A percentile compares a stretch with the other conserved stretches of the same genome.
phyloP scores from a whole-genome alignment of 2,113 vertebrate species.

The Scopus umbretta region DNA sequence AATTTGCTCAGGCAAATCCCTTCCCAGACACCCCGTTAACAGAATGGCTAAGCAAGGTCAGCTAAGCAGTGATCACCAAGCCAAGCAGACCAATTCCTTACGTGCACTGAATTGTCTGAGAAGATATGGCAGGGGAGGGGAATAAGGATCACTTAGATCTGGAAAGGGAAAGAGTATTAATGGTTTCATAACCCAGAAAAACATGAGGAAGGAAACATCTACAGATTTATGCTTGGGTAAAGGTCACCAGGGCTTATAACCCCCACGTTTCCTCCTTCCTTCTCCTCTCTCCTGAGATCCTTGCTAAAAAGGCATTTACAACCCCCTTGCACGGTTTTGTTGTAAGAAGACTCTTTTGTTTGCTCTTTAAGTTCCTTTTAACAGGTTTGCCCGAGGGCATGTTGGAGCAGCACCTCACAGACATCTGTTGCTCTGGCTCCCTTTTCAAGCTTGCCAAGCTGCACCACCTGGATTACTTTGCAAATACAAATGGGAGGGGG shows the following conservation, averaged over 20 bases:
- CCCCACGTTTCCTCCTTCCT: background rate
- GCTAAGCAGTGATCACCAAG: background rate
- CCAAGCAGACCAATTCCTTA: background rate
- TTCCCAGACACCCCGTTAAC: background rate
- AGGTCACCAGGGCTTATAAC: background rate
- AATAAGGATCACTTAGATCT: background rate
- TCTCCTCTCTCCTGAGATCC: background rate
- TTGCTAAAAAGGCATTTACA: background rate
- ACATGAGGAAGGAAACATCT: background rate
- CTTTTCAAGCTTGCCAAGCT: background rate
- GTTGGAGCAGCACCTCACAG: background rate
- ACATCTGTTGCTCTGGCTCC: background rate
- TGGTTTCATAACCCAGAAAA: background rate
- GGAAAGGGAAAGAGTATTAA: background rate
- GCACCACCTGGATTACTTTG: background rate
- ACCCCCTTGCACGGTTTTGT: background rate
- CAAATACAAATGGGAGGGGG: background rate
- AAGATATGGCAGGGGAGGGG: background rate
- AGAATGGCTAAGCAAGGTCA: background rate
- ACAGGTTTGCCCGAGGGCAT: background rate
- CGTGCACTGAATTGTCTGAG: background rate
- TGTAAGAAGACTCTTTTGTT: background rate
- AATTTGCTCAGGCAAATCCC: background rate
- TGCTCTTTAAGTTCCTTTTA: background rate
- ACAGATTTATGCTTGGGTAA: background rate